A percentile compares a stretch with the other conserved stretches of the same genome.
These are phyloP conservation scores for Lepeophtheirus salmonis DNA, from an alignment of 1,140 invertebrate species.

Conservation along the genomic window DNA sequence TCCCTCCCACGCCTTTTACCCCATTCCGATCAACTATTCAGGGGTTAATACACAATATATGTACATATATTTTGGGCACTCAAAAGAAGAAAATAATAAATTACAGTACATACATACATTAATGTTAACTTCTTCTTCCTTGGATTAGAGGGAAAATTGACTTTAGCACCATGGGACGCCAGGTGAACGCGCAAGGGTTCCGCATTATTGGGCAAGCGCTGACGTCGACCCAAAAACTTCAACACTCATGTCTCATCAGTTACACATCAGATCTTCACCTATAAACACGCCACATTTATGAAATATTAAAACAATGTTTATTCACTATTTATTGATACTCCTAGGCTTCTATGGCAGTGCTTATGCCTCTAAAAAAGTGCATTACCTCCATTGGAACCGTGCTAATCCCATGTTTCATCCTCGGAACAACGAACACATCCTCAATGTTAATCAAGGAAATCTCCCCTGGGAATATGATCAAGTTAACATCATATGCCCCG, in stretches of 20 bases:
- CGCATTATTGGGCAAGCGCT: background rate
- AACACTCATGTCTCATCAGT: background rate
- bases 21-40: too few relatives aligned
- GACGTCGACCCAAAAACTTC: background rate
- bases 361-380: slow-evolving; percentile 7
- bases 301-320: background rate
- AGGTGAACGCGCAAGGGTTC: background rate
- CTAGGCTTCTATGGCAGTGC: background rate
- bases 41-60: too few relatives aligned
- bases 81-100: too few relatives aligned
- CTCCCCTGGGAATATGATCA: slow-evolving; percentile 82
- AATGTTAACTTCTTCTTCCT: too few relatives aligned
- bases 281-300: background rate
- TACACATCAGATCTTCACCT: background rate
- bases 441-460: slow-evolving; percentile 85
- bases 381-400: slow-evolving; percentile 24
- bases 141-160: too few relatives aligned
- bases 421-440: slow-evolving; percentile 91
- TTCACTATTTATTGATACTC: background rate
- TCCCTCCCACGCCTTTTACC: too few relatives aligned
- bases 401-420: slow-evolving; percentile 64
- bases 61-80: too few relatives aligned
- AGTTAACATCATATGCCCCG: slow-evolving; percentile 85
- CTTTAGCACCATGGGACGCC: background rate
- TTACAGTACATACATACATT: too few relatives aligned